Evolutionary conservation across 2,797 vertebrate species (phyloP), one percentile per base, ranked within the genome.

Genomic region (Labroides dimidiatus): DNA sequence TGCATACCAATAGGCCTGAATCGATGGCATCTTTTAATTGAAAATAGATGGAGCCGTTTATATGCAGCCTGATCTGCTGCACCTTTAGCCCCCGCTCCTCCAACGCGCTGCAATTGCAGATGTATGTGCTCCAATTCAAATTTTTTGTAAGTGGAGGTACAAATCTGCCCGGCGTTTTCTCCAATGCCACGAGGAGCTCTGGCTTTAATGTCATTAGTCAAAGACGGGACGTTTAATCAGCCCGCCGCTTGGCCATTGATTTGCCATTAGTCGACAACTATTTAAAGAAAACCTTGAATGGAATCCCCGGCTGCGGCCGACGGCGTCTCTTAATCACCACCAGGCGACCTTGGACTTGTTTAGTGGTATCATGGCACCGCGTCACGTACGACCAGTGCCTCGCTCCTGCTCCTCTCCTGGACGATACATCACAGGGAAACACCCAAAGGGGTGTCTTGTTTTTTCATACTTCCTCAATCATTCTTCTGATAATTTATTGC

Each of bases 211-310:
- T 85, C 90, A 93, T 94, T 92, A 93, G 90, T 92, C 92, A 92
- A 89, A 79, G 89, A 87, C 64, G 58, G 77, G 89, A 92, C 89
- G 90, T 88, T 93, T 92, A 93, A 94, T 94, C 92, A 91, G 90
- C 78, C 84, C 75, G 81, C 79, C 24, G 63, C 86, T 67, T 49
- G 19, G 30, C 75, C 90, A 94, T 94, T 77, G 93, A 95, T 95
- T 94, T 87, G 79, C 85, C 90, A 94, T 94, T 94, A 94, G 87
- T 82, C 52, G 48, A 87, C 76, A 84, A 91, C 92, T 91, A 86
- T 94, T 93, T 92, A 86, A 92, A 92, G 86, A 87, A 88, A 91
- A 86, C 84, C 81, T 86, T 87, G 85, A 85, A 86, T 69, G 69
- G 77, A 63, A 91, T 83, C 65, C 67, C 8, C 16, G 72, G 80